These are phyloP conservation scores for Glaucidium brasilianum DNA, from an alignment of 2,113 vertebrate species.

Conservation along the genomic window DNA sequence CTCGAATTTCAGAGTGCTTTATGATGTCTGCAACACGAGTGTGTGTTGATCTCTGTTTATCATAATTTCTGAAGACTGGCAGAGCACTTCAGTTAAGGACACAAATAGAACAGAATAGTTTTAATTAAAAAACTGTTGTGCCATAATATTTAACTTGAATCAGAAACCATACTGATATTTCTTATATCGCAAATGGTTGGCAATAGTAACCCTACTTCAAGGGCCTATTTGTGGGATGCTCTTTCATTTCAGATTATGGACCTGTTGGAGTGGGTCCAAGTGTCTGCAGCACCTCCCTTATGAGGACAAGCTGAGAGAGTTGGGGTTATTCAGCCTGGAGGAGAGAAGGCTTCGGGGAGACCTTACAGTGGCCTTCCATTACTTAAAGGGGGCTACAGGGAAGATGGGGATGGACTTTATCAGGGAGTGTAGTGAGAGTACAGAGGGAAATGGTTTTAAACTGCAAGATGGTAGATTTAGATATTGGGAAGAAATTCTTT, in stretches of 20 bases:
- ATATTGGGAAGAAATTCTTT: neutral
- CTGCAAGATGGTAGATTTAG: neutral
- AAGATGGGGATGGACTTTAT: neutral
- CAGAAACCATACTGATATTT: neutral
- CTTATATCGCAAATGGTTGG: neutral
- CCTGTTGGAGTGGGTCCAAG: neutral
- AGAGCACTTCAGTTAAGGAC: neutral
- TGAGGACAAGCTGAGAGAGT: neutral
- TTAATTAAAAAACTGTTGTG: neutral
- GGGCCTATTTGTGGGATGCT: neutral
- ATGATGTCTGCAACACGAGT: neutral
- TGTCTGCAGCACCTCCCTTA: neutral
- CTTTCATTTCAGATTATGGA: neutral
- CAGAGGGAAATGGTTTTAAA: neutral
- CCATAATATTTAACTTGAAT: neutral
- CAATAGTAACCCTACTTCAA: neutral
- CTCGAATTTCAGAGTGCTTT: neutral
- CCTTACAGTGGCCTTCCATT: neutral
- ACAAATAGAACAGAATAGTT: neutral
- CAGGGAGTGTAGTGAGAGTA: neutral
- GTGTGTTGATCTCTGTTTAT: neutral
- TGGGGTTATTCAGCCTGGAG: neutral
- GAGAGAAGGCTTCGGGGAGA: neutral
- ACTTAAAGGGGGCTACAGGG: no score
- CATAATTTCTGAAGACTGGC: neutral